Evolutionary conservation across 2,888 invertebrate genomes (phyloP).

Genomic region (Barypeithes pellucidus): DNA sequence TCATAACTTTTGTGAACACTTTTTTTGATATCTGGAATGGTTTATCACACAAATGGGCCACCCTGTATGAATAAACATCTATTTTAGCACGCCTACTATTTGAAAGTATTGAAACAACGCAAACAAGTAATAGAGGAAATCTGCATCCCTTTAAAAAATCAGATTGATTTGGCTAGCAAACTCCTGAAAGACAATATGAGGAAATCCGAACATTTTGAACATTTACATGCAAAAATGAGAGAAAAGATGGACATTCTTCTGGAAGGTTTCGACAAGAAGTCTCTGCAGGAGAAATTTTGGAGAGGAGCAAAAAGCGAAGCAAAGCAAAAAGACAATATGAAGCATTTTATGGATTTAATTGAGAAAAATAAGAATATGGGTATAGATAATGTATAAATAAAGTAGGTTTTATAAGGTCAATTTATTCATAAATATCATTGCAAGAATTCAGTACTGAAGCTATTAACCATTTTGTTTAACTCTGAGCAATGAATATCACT

Average conservation of each 20-base stretch:
- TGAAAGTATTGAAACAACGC: not conserved
- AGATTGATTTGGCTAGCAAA: constrained; percentile 12
- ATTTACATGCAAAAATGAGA: not conserved
- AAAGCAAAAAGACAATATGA: constrained; percentile 3
- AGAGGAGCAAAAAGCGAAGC: not conserved
- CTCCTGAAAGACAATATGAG: not conserved
- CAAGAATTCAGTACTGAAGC: no score
- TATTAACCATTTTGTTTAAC: no score
- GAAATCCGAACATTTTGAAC: not conserved
- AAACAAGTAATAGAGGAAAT: constrained; percentile 1
- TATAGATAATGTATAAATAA: no score
- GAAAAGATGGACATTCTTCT: not conserved
- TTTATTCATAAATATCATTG: no score
- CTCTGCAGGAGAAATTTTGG: not conserved
- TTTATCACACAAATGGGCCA: no score
- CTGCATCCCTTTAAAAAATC: constrained; percentile 15
- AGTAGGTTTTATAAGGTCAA: not conserved
- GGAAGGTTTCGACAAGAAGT: not conserved
- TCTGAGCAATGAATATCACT: no score
- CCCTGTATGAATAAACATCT: not conserved
- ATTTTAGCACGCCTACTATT: constrained; percentile 7
- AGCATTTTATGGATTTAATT: not conserved
- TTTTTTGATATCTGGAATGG: no score
- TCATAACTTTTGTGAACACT: no score
- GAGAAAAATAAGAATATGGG: not conserved